Evolutionary conservation across 2,797 vertebrate genomes (phyloP).

Genomic region (Vireo griseus): DNA sequence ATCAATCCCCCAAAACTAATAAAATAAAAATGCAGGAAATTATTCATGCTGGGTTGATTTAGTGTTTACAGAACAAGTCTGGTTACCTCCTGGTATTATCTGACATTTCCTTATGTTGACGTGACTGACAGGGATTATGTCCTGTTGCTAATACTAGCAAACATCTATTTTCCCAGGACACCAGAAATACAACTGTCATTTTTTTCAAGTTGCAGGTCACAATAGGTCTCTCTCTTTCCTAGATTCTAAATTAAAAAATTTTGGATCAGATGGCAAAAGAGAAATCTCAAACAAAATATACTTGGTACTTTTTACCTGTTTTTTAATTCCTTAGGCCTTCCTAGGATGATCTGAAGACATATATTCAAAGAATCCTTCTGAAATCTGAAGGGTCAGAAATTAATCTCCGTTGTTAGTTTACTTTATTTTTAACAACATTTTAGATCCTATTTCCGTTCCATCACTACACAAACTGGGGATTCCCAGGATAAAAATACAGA

Average conservation of each 20-base stretch:
- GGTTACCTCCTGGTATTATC: neutral
- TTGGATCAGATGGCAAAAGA: neutral
- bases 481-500: neutral
- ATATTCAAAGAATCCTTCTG: neutral
- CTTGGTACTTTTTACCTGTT: neutral
- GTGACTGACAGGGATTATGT: neutral
- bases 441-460: neutral
- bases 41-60: constrained; percentile 10
- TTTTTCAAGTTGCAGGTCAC: neutral
- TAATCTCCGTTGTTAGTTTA: neutral
- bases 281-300: neutral
- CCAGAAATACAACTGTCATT: neutral
- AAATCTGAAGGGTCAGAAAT: neutral
- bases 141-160: neutral
- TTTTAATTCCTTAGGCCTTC: neutral
- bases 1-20: neutral
- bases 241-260: neutral
- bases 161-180: neutral
- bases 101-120: constrained; percentile 6
- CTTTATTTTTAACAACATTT: neutral
- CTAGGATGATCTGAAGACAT: neutral
- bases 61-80: neutral
- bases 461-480: neutral
- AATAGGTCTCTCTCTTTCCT: neutral
- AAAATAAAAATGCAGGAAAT: constrained; percentile 22